A percentile compares a stretch with the other conserved stretches of the same genome.
These are phyloP conservation scores for Coptodon rendalli DNA, from an alignment of 2,113 vertebrate genomes.

Conservation along the genomic window DNA sequence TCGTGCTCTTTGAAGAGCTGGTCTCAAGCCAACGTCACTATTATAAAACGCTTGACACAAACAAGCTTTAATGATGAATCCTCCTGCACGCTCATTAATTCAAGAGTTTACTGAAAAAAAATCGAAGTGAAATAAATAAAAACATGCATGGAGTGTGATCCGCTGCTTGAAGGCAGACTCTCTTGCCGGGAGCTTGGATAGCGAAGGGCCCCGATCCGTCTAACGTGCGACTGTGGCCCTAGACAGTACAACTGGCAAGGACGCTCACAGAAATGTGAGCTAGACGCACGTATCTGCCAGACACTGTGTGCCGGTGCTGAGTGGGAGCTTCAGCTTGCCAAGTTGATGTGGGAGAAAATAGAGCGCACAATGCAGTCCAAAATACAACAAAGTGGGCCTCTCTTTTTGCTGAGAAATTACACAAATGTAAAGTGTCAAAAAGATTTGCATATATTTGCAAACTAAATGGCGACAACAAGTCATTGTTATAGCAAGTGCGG, in stretches of 20 bases:
- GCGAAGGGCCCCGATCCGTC: neutral
- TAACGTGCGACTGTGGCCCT: conserved; percentile 14
- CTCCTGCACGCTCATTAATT: conserved; percentile 38
- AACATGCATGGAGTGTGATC: conserved; percentile 27
- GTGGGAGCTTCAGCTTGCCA: conserved; percentile 24
- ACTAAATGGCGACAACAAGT: conserved; percentile 1
- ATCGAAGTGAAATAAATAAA: neutral
- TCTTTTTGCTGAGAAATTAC: conserved; percentile 23
- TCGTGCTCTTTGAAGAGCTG: conserved; percentile 5
- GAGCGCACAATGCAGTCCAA: conserved; percentile 31
- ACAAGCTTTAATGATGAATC: conserved; percentile 35
- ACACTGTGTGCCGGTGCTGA: conserved; percentile 23
- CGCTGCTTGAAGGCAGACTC: conserved; percentile 16
- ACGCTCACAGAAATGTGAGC: conserved; percentile 7
- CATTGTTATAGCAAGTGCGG: neutral
- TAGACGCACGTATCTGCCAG: conserved; percentile 27
- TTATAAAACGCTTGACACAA: conserved; percentile 42
- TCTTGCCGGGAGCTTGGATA: conserved; percentile 7
- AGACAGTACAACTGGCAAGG: conserved; percentile 29
- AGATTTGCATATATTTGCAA: conserved; percentile 52
- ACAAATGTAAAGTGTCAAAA: conserved; percentile 10
- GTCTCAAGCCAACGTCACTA: conserved; percentile 9
- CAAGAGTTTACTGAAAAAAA: neutral
- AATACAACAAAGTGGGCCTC: conserved; percentile 37
- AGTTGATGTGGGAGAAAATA: conserved; percentile 38